Percentiles rank a stretch among this genome's conserved stretches.
phyloP scores from a whole-genome alignment of 2,888 invertebrate species.

The Ptilodon capucinus region DNA sequence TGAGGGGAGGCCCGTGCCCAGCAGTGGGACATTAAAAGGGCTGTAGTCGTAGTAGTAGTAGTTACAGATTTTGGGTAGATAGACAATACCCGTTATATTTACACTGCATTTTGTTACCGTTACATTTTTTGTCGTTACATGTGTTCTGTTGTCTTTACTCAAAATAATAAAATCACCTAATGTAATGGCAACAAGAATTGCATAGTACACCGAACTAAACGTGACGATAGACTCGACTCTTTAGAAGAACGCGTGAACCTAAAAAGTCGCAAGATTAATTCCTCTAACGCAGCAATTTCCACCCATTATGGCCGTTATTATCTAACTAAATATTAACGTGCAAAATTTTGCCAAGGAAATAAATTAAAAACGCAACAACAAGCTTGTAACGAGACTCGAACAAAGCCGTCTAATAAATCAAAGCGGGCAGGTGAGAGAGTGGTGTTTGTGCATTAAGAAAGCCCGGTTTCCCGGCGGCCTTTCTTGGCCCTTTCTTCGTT shows the following conservation, averaged over 20 bases:
- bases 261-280: constrained; percentile 30
- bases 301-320: constrained; percentile 49
- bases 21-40: no score
- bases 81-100: no score
- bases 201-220: no score
- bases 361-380: constrained; percentile 83
- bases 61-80: no score
- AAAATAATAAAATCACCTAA: no score
- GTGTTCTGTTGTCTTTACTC: no score
- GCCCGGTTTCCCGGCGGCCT: constrained; percentile 75
- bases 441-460: constrained; percentile 82
- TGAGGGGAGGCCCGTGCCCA: no score
- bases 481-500: constrained; percentile 80
- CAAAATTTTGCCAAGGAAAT: constrained; percentile 74
- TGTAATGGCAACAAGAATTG: no score
- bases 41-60: no score
- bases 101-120: no score
- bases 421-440: constrained; percentile 76
- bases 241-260: background rate
- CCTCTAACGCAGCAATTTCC: constrained; percentile 42
- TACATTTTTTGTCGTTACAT: no score
- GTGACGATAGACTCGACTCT: no score
- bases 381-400: constrained; percentile 78
- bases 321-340: constrained; percentile 76
- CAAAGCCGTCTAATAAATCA: constrained; percentile 81